Conservation (phyloP, 2,888 invertebrate species). For the Smittia aterrima region DNA sequence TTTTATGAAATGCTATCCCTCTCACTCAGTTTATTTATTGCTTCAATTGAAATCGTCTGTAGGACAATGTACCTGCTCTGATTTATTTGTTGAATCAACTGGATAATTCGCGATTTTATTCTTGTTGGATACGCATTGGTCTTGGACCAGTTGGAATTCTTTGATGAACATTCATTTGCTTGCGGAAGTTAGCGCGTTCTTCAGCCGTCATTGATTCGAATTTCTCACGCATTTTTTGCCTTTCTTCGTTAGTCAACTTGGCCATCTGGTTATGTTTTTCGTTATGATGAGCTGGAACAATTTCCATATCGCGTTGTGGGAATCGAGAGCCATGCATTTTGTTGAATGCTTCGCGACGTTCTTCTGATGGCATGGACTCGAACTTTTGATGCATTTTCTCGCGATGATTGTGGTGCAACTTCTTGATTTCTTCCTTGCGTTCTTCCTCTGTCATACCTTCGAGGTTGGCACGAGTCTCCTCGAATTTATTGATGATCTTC, state of each 20-base stretch:
- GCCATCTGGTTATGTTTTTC: too few relatives aligned
- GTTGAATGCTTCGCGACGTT: neutral
- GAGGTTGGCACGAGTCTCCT: neutral
- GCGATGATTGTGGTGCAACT: neutral
- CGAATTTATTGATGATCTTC: neutral
- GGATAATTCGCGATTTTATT: too few relatives aligned
- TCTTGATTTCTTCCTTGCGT: neutral
- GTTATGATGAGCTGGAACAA: neutral
- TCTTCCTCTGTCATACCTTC: slow-evolving; percentile 30
- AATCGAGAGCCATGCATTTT: neutral
- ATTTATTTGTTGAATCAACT: too few relatives aligned
- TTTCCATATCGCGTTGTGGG: too few relatives aligned
- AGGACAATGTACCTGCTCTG: too few relatives aligned
- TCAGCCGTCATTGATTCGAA: slow-evolving; percentile 31
- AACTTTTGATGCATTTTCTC: neutral
- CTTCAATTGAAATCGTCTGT: too few relatives aligned
- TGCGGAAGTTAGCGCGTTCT: neutral
- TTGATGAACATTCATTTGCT: neutral
- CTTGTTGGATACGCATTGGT: too few relatives aligned
- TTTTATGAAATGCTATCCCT: neutral
- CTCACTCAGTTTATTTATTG: too few relatives aligned
- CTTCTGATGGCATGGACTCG: neutral
- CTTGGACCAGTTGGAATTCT: too few relatives aligned
- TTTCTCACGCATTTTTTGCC: neutral
- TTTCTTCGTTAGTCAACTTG: neutral